These are phyloP conservation scores for Apodemia zela DNA, from an alignment of 2,888 invertebrate species.

Conservation along the genomic window DNA sequence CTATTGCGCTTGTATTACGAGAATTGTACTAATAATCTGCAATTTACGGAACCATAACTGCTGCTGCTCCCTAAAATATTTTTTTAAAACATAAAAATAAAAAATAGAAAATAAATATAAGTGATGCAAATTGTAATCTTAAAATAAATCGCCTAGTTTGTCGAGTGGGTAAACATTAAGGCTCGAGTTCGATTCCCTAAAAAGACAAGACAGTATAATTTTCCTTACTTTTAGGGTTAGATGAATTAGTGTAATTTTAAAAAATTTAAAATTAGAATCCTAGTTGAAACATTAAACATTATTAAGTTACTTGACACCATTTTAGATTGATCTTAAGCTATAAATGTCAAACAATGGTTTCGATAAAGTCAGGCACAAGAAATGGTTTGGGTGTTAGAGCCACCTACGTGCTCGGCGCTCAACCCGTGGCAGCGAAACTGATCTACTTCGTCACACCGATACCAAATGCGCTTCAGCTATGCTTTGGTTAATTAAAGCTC, in stretches of 20 bases:
- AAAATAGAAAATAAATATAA: no score
- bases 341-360: conserved; percentile 65
- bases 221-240: neutral
- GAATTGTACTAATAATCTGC: no score
- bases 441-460: conserved; percentile 68
- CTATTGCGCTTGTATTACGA: no score
- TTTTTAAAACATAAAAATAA: no score
- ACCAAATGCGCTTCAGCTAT: conserved; percentile 63
- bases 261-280: neutral
- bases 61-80: no score
- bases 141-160: no score
- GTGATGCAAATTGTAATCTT: no score
- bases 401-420: conserved; percentile 62
- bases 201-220: no score
- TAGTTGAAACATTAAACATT: conserved; percentile 26
- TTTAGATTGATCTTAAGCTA: conserved; percentile 33
- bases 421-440: conserved; percentile 61
- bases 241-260: neutral
- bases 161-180: no score
- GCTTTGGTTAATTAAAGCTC: conserved; percentile 74
- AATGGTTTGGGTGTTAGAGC: conserved; percentile 54
- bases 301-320: conserved; percentile 62
- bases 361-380: conserved; percentile 15
- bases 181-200: no score
- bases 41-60: no score